Evolutionary conservation across 2,888 invertebrate genomes (phyloP).

Genomic region (Clepsis dumicolana): DNA sequence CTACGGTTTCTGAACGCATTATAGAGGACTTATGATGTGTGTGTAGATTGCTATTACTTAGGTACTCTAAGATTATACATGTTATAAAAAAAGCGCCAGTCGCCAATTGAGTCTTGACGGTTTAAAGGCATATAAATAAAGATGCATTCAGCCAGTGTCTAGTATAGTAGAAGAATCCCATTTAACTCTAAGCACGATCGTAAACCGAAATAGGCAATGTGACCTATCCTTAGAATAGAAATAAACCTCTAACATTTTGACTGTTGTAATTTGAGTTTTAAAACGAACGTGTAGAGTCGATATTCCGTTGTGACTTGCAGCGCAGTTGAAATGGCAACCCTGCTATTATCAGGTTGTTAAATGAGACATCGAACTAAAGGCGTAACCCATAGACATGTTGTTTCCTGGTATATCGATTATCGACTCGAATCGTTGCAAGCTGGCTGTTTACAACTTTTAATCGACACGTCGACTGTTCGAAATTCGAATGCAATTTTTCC

Average conservation of each 20-base stretch:
- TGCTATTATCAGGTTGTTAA: neutral
- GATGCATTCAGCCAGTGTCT: too few relatives aligned
- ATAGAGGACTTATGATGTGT: too few relatives aligned
- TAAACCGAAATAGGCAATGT: neutral
- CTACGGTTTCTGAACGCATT: too few relatives aligned
- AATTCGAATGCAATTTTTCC: neutral
- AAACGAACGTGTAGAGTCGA: too few relatives aligned
- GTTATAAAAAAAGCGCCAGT: too few relatives aligned
- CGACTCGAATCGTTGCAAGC: neutral
- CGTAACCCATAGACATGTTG: neutral
- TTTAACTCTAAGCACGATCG: neutral
- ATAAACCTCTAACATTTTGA: neutral
- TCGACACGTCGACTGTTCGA: neutral
- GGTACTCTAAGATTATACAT: too few relatives aligned
- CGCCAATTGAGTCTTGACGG: too few relatives aligned
- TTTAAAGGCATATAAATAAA: too few relatives aligned
- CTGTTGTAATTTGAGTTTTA: neutral
- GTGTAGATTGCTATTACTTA: too few relatives aligned
- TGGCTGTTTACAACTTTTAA: neutral
- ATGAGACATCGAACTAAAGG: neutral
- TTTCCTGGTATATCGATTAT: constrained; percentile 4
- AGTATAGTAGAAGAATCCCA: too few relatives aligned
- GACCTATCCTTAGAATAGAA: neutral
- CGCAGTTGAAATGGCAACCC: neutral
- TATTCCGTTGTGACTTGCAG: neutral